Evolutionary conservation across 64 coral and sea anemone genomes (phyloP).

Genomic region (Stylophora pistillata): DNA sequence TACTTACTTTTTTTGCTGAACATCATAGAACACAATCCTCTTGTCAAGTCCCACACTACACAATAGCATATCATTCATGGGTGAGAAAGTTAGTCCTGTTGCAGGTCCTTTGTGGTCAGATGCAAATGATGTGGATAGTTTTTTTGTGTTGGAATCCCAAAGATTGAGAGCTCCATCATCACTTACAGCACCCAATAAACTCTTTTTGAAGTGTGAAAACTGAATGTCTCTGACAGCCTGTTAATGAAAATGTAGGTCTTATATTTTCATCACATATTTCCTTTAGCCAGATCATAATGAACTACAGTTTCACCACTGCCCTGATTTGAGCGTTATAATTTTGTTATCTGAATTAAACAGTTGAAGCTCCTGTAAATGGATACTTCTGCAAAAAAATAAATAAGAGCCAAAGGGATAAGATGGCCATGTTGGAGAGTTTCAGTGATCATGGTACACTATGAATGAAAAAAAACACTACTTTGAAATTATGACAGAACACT

Average conservation of each 20-base stretch:
- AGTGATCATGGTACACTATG: too few relatives aligned
- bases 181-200: constrained; percentile 89
- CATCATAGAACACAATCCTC: constrained; percentile 96
- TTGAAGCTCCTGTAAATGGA: too few relatives aligned
- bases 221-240: constrained; percentile 82
- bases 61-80: constrained; percentile 97
- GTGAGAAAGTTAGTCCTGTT: constrained; percentile 83
- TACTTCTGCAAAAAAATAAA: too few relatives aligned
- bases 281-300: background rate
- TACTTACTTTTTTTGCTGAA: constrained; percentile 92
- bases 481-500: too few relatives aligned
- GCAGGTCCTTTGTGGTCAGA: constrained; percentile 92
- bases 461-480: too few relatives aligned
- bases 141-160: constrained; percentile 91
- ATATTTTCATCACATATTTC: background rate
- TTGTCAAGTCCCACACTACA: constrained; percentile 89
- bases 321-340: too few relatives aligned
- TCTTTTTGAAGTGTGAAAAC: constrained; percentile 95
- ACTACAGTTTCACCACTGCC: background rate
- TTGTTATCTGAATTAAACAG: too few relatives aligned
- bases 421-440: too few relatives aligned
- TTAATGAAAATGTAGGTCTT: background rate
- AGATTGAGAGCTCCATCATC: constrained; percentile 95
- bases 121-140: constrained; percentile 85
- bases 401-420: too few relatives aligned